Base-by-base conservation (phyloP, 2,113 vertebrate genomes). In the Trematomus loennbergii region DNA sequence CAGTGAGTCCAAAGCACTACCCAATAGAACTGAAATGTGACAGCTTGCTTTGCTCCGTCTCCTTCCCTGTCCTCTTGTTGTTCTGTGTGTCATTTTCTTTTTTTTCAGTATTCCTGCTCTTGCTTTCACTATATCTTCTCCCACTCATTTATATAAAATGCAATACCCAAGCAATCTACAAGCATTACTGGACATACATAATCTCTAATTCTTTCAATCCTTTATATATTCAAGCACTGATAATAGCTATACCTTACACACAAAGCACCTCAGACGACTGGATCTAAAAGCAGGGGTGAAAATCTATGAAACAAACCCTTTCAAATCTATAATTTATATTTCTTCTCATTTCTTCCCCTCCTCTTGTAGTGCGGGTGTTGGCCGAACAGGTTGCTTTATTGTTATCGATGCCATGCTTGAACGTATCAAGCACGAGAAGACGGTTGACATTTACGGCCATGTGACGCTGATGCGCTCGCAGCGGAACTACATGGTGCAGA, bases 401-500 rank as follows among this genome's bases (percentile, higher is more conserved):
- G 98, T 99, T 59, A 99, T 99, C 1, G 98, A 99, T 0, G 98
- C 98, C 93, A 99, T 99, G 98, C 95, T 99, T 11, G 98, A 99
- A 94, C 95, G 98, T 0, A 98, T 99, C 75, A 97, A 97, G 79
- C 97, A 98, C 0, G 98, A 99, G 95, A 98, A 98, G 94, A 98
- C 98, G 0, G 98, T 98, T 72, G 98, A 99, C 86, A 97, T 99
- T 54, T 99, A 99, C 0, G 98, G 98, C 4, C 98, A 99, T 0
- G 97, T 99, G 93, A 99, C 98, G 0, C 96, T 99, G 87, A 99
- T 99, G 97, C 94, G 98, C 50, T 96, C 98, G 0, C 98, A 99
- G 91, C 93, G 98, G 10, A 99, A 99, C 93, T 99, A 99, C 95
- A 99, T 99, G 98, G 98, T 99, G 53, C 98, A 99, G 96, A 99